Percentiles rank a stretch among this genome's conserved stretches.
Evolutionary conservation across 2,888 invertebrate species (phyloP).

Genomic region (Cancer borealis): DNA sequence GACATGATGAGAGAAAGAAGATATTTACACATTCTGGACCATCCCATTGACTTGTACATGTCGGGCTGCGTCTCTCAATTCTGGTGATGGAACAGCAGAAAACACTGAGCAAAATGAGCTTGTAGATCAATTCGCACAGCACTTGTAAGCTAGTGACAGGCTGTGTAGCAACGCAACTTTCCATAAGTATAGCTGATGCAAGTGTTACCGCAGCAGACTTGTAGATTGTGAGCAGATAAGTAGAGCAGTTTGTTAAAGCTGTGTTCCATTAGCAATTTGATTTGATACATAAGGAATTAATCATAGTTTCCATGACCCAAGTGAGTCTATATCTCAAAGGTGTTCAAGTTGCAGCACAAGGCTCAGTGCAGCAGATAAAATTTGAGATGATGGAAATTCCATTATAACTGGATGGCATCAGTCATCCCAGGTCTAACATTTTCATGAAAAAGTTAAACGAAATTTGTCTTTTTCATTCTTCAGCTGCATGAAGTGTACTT

Average conservation of each 20-base stretch:
- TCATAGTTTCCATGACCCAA: constrained; percentile 3
- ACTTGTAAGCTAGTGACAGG: background rate
- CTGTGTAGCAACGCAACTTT: background rate
- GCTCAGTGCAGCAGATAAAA: background rate
- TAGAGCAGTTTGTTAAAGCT: background rate
- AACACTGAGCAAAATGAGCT: background rate
- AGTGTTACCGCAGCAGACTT: background rate
- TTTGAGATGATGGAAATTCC: background rate
- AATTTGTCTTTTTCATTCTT: background rate
- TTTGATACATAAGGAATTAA: background rate
- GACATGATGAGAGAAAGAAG: background rate
- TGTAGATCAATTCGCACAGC: background rate
- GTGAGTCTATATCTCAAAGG: background rate
- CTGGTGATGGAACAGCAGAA: background rate
- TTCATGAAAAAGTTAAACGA: background rate
- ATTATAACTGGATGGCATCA: background rate
- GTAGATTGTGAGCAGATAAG: background rate
- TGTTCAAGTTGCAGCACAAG: background rate
- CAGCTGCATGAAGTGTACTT: background rate
- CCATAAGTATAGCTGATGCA: background rate
- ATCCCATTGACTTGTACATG: background rate
- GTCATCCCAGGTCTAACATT: background rate
- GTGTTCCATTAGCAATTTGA: background rate
- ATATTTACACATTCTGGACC: background rate
- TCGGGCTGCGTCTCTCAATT: background rate